Evolutionary conservation across 2,113 vertebrate genomes (phyloP).

Genomic region (Notothenia rossii): DNA sequence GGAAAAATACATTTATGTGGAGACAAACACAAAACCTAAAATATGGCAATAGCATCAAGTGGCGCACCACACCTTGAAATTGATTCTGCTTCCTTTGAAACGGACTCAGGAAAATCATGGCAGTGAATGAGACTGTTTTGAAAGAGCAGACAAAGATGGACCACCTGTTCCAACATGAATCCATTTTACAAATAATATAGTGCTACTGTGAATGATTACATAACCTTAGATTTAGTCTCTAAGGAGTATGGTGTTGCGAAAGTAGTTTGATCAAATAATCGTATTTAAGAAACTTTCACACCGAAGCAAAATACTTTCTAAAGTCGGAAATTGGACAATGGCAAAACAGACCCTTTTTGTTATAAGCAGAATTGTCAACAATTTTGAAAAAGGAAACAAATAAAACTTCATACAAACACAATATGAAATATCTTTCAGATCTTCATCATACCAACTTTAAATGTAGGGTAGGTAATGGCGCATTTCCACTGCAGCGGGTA

Average conservation of each 20-base stretch:
- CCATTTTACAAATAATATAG: background rate
- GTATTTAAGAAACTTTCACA: background rate
- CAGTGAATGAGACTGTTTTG: background rate
- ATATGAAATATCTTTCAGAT: too few relatives aligned
- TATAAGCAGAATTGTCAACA: too few relatives aligned
- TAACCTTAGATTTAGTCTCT: too few relatives aligned
- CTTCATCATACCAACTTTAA: too few relatives aligned
- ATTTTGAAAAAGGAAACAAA: too few relatives aligned
- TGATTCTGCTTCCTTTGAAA: constrained; percentile 11
- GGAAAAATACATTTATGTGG: constrained; percentile 17
- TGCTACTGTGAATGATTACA: too few relatives aligned
- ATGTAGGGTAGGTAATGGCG: too few relatives aligned
- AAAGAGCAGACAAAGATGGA: background rate
- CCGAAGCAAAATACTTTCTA: too few relatives aligned
- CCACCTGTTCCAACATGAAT: background rate
- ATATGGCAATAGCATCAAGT: constrained; percentile 32
- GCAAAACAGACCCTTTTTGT: too few relatives aligned
- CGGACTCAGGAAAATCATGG: background rate
- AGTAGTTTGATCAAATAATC: background rate
- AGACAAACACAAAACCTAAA: constrained; percentile 9
- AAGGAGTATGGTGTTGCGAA: background rate
- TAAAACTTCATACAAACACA: too few relatives aligned
- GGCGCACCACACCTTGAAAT: constrained; percentile 32
- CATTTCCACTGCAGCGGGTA: too few relatives aligned
- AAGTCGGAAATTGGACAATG: too few relatives aligned